Base-by-base conservation (phyloP, 2,888 invertebrate genomes). In the Temnothorax unifasciatus region DNA sequence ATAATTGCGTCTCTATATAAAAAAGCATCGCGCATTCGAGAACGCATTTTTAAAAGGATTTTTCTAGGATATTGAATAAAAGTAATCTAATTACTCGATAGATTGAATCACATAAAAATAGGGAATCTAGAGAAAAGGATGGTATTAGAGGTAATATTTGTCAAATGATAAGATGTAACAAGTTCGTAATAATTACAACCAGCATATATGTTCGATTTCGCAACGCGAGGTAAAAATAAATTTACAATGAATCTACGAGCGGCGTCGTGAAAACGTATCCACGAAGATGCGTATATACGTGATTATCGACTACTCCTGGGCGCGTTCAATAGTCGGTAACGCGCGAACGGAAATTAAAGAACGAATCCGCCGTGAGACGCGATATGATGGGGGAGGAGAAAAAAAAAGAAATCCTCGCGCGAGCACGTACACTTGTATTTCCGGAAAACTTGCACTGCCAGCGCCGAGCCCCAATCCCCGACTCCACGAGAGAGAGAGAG, bases 401-500 rank as follows among this genome's bases (percentile, higher is more conserved):
- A 69, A 34, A 41, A 66, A 79, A 69, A 47, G 52, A 76, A 82
- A 64, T 44, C 63, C 76, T 63, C 76, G 76, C 82, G 63, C 82
- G 82, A 75, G 64, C 82, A 82, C 63, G 75, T 82, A 82, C 82
- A 82, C 76, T 82, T 81, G 79, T 81, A 81, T 81, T 82, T 82
- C 75, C 82, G 75, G 76, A 34, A 64, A 76, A 74, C 82, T 82
- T 76, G 76, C 82, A 61, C 34, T 34, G 69, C 38, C 41, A 25
- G 47, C 57, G 47, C 57, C 81, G 74, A 74, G 81, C 64, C 63
- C 82, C 63, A 81, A 75, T 44, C 66, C 44, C 63, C 41, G 75
- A 34, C 29, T 76, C 75, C 41, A 63, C 63, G 50, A 6, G 64
- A 52, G 71, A 79, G 73, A 79, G 71, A 79, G 73, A 79, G 71